These are phyloP conservation scores for Elephantulus edwardii DNA, from an alignment of 2,113 vertebrate genomes.

Conservation along the genomic window DNA sequence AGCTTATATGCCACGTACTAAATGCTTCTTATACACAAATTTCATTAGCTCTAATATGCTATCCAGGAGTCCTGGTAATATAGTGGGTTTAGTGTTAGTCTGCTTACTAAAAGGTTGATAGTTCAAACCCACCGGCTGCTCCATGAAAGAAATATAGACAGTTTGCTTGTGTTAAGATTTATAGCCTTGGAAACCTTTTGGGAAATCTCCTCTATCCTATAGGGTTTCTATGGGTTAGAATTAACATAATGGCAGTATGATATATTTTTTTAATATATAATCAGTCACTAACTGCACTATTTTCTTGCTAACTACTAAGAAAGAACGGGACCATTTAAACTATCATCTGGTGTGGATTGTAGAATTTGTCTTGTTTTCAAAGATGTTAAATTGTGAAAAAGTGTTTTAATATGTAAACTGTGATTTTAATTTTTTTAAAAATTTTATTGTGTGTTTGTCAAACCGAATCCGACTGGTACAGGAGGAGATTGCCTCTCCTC, in stretches of 20 bases:
- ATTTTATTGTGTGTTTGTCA: too few relatives aligned
- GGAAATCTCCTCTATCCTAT: too few relatives aligned
- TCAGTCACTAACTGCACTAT: background rate
- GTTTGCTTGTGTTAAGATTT: too few relatives aligned
- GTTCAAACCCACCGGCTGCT: too few relatives aligned
- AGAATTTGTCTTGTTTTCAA: conserved; percentile 1
- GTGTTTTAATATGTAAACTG: background rate
- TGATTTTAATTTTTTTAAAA: background rate
- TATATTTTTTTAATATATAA: background rate
- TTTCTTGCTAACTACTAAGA: background rate
- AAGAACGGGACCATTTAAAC: background rate
- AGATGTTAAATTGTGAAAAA: conserved; percentile 18
- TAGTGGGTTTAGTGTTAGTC: background rate
- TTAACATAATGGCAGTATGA: too few relatives aligned
- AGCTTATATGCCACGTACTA: background rate
- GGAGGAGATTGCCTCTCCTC: too few relatives aligned
- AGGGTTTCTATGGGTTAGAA: too few relatives aligned
- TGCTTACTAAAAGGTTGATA: background rate
- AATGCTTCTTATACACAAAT: too few relatives aligned
- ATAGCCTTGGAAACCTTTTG: too few relatives aligned
- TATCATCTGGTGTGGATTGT: background rate
- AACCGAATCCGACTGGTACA: too few relatives aligned
- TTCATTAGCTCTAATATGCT: too few relatives aligned
- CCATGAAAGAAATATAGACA: too few relatives aligned
- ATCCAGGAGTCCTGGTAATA: background rate